These are phyloP conservation scores for Peromyscus polionotus DNA, from an alignment of 2,113 vertebrate species.

Conservation along the genomic window DNA sequence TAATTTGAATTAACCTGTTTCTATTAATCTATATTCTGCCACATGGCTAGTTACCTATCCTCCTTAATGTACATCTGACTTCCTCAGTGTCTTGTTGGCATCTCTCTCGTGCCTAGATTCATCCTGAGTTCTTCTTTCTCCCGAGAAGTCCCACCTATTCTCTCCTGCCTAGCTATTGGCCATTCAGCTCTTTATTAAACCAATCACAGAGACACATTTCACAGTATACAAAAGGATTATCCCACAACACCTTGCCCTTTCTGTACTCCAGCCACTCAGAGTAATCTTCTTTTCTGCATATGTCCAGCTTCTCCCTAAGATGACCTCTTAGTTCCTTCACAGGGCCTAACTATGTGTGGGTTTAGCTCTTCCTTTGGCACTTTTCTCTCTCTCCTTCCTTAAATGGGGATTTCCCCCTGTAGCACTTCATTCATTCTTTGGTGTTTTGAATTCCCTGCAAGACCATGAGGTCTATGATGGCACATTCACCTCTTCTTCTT, in stretches of 20 bases:
- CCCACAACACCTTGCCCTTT: neutral
- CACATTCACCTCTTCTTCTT: neutral
- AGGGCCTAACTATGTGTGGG: neutral
- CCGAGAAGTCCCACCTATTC: neutral
- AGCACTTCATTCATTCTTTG: neutral
- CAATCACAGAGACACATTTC: neutral
- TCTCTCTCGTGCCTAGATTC: neutral
- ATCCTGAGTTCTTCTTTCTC: neutral
- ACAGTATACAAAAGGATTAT: neutral
- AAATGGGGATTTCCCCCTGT: neutral
- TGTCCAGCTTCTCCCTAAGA: accelerated
- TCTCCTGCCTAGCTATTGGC: neutral
- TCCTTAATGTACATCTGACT: neutral
- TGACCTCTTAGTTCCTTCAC: neutral
- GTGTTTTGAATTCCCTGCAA: neutral
- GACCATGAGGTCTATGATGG: neutral
- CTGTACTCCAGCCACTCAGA: neutral
- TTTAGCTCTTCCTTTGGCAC: neutral
- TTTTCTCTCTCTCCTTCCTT: neutral
- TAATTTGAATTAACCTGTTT: neutral
- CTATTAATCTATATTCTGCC: neutral
- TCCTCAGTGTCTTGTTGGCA: neutral
- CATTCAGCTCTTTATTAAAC: neutral
- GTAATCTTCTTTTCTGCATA: neutral
- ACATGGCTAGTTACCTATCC: neutral